A percentile compares a stretch with the other conserved stretches of the same genome.
Evolutionary conservation across 2,797 vertebrate species (phyloP).

Genomic region (Sebastes itinus): DNA sequence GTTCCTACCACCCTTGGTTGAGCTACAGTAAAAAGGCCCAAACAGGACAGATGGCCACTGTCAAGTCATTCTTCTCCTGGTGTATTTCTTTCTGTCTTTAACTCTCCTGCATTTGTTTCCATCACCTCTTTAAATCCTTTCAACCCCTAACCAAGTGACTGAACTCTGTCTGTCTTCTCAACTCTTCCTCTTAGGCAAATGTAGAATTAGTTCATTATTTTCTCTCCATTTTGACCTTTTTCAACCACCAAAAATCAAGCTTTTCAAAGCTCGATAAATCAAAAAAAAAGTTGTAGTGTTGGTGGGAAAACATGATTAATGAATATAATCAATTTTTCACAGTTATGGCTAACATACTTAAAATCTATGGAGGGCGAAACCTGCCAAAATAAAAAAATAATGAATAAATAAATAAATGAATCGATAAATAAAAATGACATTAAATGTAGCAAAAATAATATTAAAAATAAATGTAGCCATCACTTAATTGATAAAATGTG

Average conservation of each 20-base stretch:
- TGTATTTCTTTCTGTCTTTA: conserved; percentile 36
- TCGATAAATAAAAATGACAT: too few relatives aligned
- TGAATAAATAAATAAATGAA: too few relatives aligned
- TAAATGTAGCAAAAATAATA: too few relatives aligned
- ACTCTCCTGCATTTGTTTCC: conserved; percentile 11
- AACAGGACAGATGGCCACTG: conserved; percentile 59
- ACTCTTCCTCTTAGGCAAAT: not conserved
- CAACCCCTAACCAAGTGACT: not conserved
- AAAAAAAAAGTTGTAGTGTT: not conserved
- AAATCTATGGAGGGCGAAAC: not conserved
- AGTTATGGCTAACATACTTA: not conserved
- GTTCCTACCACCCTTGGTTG: conserved; percentile 23
- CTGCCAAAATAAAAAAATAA: too few relatives aligned
- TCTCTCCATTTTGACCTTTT: not conserved
- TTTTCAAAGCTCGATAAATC: not conserved
- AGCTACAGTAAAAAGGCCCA: conserved; percentile 44
- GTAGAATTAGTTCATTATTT: not conserved
- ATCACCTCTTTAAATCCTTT: conserved; percentile 18
- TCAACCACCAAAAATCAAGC: not conserved
- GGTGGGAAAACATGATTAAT: not conserved
- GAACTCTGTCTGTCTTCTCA: not conserved
- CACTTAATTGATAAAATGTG: too few relatives aligned
- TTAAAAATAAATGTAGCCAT: too few relatives aligned
- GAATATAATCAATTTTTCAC: not conserved
- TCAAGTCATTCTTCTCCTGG: conserved; percentile 41